Evolutionary conservation across 2,888 invertebrate species (phyloP), one percentile per base, ranked within the genome.

Genomic region (Tenthredo livida): DNA sequence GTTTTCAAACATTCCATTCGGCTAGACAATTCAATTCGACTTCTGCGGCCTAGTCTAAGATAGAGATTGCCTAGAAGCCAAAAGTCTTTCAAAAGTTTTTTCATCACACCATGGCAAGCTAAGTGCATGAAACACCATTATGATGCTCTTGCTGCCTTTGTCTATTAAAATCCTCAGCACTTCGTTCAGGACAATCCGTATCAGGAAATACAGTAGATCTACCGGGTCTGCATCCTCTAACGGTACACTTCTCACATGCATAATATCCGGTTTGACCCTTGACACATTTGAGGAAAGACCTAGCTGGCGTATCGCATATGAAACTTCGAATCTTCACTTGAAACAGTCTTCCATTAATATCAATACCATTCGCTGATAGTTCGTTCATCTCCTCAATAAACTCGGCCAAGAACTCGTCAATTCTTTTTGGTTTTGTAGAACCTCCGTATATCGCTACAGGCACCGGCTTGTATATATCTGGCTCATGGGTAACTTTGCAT

Each of bases 261-360:
- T 29, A 29, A 29, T 86, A 87, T n/a, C 87, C 87, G 21, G 73
- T 82, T 2, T 47, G 87, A n/a, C 85, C 82, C 67, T 87, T 87
- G 15, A 82, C 83, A 67, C 83, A 83, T 80, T 86, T 84, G n/a
- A 87, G 54, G 84, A 58, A 86, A 40, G 86, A 85, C 70, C 85
- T 84, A 15, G 86, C 86, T 37, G 86, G 87, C 10, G 87, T 83
- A 58, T 87, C 87, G 82, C 87, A 86, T 21, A 86, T 72, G 54
- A 87, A 87, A 70, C 82, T 86, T 65, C 86, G 84, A 78, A 87
- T 85, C 50, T 72, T 77, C 15, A 87, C 29, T 33, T n/a, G 40
- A 85, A 85, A 87, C 25, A 37, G 37, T 58, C 72, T 85, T 21
- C 54, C 58, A 58, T 84, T 58, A 37, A 40, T 61, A 0, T 25